Conservation (phyloP, 2,888 invertebrate species). For the Chironomus tentans region DNA sequence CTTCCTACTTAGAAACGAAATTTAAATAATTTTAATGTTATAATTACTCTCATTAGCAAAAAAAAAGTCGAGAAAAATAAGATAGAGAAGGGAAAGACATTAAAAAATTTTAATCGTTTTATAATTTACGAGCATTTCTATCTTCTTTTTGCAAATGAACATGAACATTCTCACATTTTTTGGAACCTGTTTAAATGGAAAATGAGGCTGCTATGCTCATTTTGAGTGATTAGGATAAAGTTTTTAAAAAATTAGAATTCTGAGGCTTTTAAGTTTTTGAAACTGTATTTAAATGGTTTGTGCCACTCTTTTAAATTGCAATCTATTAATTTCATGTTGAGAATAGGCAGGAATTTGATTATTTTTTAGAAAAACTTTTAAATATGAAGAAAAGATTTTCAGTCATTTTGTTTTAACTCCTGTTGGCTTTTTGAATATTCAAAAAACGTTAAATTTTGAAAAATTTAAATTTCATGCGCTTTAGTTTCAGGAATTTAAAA, state of each 20-base stretch:
- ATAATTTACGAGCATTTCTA: conserved; percentile 7
- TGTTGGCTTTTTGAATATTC: too few species aligned
- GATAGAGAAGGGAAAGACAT: background rate
- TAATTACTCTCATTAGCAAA: conserved; percentile 4
- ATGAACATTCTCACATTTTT: background rate
- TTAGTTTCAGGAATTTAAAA: too few species aligned
- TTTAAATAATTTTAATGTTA: background rate
- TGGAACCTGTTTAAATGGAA: background rate
- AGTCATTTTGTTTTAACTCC: too few species aligned
- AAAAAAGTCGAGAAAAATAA: background rate
- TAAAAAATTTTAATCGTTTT: conserved; percentile 3
- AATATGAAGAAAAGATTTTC: too few species aligned
- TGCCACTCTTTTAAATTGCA: background rate
- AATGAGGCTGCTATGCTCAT: too few species aligned
- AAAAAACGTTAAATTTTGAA: too few species aligned
- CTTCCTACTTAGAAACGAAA: background rate
- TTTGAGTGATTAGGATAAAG: too few species aligned
- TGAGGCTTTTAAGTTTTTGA: too few species aligned
- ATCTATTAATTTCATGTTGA: background rate
- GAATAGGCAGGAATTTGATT: background rate
- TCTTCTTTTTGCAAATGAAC: background rate
- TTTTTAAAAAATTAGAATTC: too few species aligned
- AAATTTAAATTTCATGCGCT: background rate
- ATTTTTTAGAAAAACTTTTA: too few species aligned
- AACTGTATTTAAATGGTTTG: too few species aligned